Evolutionary conservation across 2,888 invertebrate species (phyloP).

Genomic region (Linnaemya tessellans): DNA sequence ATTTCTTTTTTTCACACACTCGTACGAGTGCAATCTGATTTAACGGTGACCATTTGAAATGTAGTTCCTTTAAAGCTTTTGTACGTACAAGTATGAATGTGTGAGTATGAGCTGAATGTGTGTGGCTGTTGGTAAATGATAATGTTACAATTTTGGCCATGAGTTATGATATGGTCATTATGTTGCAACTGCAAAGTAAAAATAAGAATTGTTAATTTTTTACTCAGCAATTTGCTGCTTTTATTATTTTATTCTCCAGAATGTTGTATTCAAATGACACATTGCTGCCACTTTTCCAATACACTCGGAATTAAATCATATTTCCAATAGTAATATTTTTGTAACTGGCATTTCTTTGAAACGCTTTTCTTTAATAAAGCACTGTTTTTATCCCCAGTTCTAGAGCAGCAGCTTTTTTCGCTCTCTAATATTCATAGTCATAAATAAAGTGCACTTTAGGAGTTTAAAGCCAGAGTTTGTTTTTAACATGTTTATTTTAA

Average conservation of each 20-base stretch:
- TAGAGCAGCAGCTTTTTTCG: too few species aligned
- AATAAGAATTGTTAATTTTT: slow-evolving; percentile 62
- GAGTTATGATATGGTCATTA: slow-evolving; percentile 72
- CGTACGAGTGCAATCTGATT: slow-evolving; percentile 73
- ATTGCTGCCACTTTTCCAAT: neutral
- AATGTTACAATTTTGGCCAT: slow-evolving; percentile 77
- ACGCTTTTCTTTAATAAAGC: too few species aligned
- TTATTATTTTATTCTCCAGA: slow-evolving; percentile 11
- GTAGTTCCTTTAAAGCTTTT: slow-evolving; percentile 41
- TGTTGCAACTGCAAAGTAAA: slow-evolving; percentile 35
- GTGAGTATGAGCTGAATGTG: slow-evolving; percentile 4
- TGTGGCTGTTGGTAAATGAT: slow-evolving; percentile 75
- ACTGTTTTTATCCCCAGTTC: too few species aligned
- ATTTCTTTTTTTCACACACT: slow-evolving; percentile 73
- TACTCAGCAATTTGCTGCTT: slow-evolving; percentile 33
- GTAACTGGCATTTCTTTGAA: too few species aligned
- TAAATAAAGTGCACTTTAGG: too few species aligned
- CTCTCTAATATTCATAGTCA: too few species aligned
- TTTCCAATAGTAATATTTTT: too few species aligned
- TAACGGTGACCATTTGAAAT: slow-evolving; percentile 67
- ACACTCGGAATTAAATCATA: neutral
- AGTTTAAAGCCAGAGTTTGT: too few species aligned
- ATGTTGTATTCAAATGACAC: slow-evolving; percentile 18
- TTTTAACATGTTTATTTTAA: too few species aligned
- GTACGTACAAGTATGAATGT: neutral